Conservation (phyloP, 1,140 invertebrate genomes). For the Olivierus martensii region DNA sequence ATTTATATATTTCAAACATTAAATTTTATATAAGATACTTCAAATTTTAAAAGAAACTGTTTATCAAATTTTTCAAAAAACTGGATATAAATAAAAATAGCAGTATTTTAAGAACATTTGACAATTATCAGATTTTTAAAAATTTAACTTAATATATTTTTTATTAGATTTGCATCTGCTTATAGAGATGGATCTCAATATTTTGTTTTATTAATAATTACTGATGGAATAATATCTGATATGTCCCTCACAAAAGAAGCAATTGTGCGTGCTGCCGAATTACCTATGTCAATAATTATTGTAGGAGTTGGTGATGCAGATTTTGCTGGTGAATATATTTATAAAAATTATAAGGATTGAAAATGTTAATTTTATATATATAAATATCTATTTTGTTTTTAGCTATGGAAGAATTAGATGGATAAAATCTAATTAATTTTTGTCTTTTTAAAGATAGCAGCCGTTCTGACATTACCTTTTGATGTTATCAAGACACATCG, state of each 20-base stretch:
- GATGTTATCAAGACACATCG: slow-evolving; percentile 41
- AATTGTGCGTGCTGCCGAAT: slow-evolving; percentile 37
- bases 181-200: slow-evolving; percentile 10
- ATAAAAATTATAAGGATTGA: not conserved
- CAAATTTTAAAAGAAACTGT: no score
- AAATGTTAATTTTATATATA: no score
- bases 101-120: no score
- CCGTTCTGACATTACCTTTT: slow-evolving; percentile 38
- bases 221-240: slow-evolving; percentile 52
- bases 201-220: slow-evolving; percentile 48
- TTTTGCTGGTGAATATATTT: slow-evolving; percentile 31
- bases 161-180: slow-evolving; percentile 28
- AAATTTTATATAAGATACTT: no score
- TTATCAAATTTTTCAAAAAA: no score
- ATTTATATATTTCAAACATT: no score
- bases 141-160: no score
- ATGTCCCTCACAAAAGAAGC: slow-evolving; percentile 45
- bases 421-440: not conserved
- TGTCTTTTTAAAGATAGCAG: slow-evolving; percentile 37
- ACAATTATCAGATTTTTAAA: no score
- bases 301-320: slow-evolving; percentile 45
- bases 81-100: no score
- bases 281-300: slow-evolving; percentile 47
- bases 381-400: no score
- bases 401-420: no score